These are phyloP conservation scores for Paramormyrops kingsleyae DNA, from an alignment of 2,113 vertebrate species.

Conservation along the genomic window DNA sequence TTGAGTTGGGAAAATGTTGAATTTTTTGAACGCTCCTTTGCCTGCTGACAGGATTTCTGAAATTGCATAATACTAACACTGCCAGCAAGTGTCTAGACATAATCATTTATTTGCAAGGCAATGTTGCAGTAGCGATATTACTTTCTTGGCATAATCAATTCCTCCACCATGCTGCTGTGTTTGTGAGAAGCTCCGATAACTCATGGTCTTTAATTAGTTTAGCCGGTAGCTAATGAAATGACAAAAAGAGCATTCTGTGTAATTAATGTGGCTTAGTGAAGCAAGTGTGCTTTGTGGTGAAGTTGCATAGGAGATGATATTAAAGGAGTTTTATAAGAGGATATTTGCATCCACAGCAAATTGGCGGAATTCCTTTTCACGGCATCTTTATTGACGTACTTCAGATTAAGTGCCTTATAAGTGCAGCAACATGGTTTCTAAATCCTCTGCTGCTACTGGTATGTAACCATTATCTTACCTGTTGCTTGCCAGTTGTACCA, in stretches of 20 bases:
- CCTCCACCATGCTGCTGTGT: background rate
- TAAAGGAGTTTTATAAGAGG: background rate
- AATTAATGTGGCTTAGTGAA: slow-evolving; percentile 1
- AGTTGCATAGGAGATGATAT: background rate
- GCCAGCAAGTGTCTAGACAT: background rate
- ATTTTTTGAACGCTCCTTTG: background rate
- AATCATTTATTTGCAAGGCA: background rate
- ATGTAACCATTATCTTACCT: background rate
- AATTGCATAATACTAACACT: background rate
- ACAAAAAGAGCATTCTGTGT: slow-evolving; percentile 1
- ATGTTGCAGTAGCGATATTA: background rate
- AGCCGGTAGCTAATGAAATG: background rate
- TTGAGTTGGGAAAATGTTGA: background rate
- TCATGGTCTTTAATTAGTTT: slow-evolving; percentile 6
- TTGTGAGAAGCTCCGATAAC: background rate
- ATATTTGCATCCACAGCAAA: background rate
- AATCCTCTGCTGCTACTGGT: background rate
- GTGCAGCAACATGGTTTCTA: background rate
- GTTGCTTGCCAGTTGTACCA: background rate
- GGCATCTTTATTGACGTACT: background rate
- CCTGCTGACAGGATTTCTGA: background rate
- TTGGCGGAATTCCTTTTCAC: background rate
- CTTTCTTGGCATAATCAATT: background rate
- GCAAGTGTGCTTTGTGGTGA: background rate
- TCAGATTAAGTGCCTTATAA: background rate